Conservation (phyloP, 2,797 vertebrate species). For the Ficedula albicollis region DNA sequence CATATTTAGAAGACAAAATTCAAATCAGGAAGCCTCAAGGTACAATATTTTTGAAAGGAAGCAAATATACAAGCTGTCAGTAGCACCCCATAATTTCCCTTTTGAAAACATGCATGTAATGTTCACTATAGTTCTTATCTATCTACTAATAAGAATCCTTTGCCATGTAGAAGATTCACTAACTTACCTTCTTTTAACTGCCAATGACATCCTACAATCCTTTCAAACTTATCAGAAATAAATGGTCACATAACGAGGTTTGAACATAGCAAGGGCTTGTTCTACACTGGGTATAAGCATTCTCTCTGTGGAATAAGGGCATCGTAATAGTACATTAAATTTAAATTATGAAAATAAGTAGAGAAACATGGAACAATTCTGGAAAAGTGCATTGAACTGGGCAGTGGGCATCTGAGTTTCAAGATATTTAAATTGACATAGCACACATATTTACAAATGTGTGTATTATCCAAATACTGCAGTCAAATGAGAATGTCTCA, state of each 20-base stretch:
- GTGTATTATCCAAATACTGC: not conserved
- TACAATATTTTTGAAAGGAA: not conserved
- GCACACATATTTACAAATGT: fast-evolving
- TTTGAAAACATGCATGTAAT: not conserved
- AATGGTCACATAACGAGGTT: not conserved
- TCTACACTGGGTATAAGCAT: not conserved
- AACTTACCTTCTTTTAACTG: not conserved
- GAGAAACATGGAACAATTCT: not conserved
- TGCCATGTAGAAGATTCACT: not conserved
- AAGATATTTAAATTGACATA: not conserved
- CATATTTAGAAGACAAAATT: not conserved
- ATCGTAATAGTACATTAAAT: not conserved
- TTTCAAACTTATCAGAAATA: not conserved
- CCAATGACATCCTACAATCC: not conserved
- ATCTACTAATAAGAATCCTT: not conserved
- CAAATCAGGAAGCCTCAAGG: not conserved
- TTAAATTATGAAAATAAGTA: not conserved
- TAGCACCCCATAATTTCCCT: not conserved
- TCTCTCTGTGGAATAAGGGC: not conserved
- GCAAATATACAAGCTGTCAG: not conserved
- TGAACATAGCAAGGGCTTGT: not conserved
- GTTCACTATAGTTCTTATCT: not conserved
- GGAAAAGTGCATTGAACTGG: not conserved
- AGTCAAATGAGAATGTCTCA: not conserved
- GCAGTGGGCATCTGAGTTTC: not conserved